Evolutionary conservation across 2,113 vertebrate genomes (phyloP).

Genomic region (Brevimyrus niger): DNA sequence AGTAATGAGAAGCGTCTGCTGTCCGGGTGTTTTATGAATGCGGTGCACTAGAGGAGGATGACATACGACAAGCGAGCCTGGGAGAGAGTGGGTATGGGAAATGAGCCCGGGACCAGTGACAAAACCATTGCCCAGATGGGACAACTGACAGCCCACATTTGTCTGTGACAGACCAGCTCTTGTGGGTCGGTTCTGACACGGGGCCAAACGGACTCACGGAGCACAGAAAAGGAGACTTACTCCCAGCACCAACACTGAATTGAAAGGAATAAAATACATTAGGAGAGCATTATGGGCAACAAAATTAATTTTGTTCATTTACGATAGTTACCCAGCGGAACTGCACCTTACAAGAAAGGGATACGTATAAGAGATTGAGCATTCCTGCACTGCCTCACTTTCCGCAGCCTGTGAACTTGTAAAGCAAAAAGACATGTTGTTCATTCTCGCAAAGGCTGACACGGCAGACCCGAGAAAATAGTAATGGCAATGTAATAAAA

Average conservation of each 20-base stretch:
- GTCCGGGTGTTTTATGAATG: neutral
- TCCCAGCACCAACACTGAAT: neutral
- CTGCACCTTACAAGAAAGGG: neutral
- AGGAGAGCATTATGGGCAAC: neutral
- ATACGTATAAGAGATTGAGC: neutral
- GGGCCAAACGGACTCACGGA: neutral
- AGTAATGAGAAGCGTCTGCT: neutral
- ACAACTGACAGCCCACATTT: conserved; percentile 32
- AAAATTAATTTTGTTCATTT: neutral
- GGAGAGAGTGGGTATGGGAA: conserved; percentile 13
- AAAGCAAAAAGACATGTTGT: neutral
- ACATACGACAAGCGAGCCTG: neutral
- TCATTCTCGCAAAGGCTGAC: neutral
- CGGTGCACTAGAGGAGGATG: neutral
- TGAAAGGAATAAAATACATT: neutral
- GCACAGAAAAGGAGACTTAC: neutral
- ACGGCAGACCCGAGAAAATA: neutral
- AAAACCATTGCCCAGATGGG: conserved; percentile 23
- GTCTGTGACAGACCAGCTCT: conserved; percentile 24
- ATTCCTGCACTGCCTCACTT: neutral
- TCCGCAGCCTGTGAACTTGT: neutral
- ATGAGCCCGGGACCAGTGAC: neutral
- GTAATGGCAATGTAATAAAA: neutral
- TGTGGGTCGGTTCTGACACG: neutral
- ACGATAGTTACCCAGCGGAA: neutral